phyloP scores from a whole-genome alignment of 1,140 invertebrate species.

The Aphelenchoides fujianensis region DNA sequence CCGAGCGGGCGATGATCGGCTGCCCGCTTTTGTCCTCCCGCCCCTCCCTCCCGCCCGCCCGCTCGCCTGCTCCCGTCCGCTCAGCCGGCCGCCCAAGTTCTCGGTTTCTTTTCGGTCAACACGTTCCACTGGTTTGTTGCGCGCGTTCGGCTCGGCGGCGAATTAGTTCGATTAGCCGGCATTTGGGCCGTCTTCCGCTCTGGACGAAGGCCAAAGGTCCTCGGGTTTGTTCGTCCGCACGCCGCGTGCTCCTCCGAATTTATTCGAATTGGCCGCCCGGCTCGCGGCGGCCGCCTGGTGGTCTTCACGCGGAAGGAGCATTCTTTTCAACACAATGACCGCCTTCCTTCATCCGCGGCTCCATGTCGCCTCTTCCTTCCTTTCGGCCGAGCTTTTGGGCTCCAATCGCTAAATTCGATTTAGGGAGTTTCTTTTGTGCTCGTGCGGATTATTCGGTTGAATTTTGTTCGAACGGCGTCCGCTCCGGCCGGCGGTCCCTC shows the following conservation, averaged over 20 bases:
- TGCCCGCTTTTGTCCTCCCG: neutral
- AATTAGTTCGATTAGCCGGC: slow-evolving; percentile 3
- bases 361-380: neutral
- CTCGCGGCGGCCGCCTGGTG: neutral
- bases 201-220: neutral
- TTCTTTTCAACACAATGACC: neutral
- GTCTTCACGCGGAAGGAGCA: neutral
- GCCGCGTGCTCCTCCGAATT: no score
- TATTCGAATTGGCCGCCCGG: no score
- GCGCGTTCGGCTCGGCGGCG: neutral
- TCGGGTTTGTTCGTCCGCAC: no score
- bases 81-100: no score
- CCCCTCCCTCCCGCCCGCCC: neutral
- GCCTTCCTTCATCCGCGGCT: neutral
- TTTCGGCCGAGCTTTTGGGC: no score
- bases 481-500: no score
- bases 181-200: no score
- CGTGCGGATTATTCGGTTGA: no score
- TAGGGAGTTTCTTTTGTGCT: neutral
- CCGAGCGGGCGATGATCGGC: neutral
- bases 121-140: no score
- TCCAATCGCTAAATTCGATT: neutral
- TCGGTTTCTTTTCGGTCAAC: slow-evolving; percentile 5
- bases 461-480: no score
- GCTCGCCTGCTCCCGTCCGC: no score